Base-by-base conservation (phyloP, 2,113 vertebrate genomes). In the Neolamprologus brichardi region DNA sequence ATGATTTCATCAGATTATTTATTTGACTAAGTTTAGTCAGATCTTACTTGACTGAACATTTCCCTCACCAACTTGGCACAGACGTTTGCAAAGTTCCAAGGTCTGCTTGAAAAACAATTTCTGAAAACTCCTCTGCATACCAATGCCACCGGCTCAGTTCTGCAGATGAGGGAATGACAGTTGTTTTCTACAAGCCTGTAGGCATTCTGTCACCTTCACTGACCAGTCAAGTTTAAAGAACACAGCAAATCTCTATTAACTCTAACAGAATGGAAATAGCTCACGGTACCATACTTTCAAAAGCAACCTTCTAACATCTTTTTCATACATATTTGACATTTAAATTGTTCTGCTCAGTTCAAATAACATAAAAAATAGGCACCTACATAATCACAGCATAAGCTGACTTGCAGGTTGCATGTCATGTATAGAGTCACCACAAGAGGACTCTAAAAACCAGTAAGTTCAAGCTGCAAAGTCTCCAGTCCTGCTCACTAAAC, bases 181-280 rank as follows among this genome's bases (percentile, higher is more conserved):
- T 85, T 91, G 78, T 79, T 88, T 86, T 91, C 62, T 79, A 56
- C 49, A 70, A 77, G 79, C 86, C 90, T 93, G 81, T 12, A 82
- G 87, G 88, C 85, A 52, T 82, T 91, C 91, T 92, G 87, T 92
- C 91, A 90, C 92, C 86, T 88, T 93, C 86, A 88, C 67, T 93
- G 89, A 91, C 90, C 83, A 90, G 91, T 88, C 90, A 87, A 91
- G 72, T 79, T 64, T 54, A 62, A 89, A 88, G 52, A 87, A 81
- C 17, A 51, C 14, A 53, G 52, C 34, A 89, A 87, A 92, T 86
- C 32, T 83, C 86, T 67, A 67, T n/a, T 78, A 84, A 85, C 81
- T 88, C 46, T 25, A 58, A 86, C 46, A 37, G 85, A 93, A 90
- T 84, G 75, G 18, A 89, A 91, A 91, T 94, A 83, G 82, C 58